A percentile compares a stretch with the other conserved stretches of the same genome.
These are phyloP conservation scores for Malaclemys terrapin DNA, from an alignment of 2,113 vertebrate genomes.

Conservation along the genomic window DNA sequence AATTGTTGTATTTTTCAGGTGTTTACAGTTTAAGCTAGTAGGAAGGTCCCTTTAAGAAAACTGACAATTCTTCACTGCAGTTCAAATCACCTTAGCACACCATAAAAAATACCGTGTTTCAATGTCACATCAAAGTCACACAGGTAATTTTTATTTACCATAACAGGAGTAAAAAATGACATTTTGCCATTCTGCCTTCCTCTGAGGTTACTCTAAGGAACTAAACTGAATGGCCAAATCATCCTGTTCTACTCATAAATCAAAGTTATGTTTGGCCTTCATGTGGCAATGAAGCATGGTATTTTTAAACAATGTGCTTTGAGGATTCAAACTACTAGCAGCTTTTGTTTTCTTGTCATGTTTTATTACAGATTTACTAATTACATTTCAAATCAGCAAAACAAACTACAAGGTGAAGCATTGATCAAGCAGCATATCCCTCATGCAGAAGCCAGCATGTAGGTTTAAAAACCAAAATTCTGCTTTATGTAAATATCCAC, in stretches of 20 bases:
- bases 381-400: not conserved
- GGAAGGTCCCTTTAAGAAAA: conserved; percentile 19
- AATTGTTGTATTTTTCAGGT: not conserved
- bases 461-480: not conserved
- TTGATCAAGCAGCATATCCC: not conserved
- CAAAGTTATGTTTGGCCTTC: not conserved
- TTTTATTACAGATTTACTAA: not conserved
- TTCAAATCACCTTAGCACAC: not conserved
- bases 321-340: not conserved
- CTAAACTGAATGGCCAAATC: not conserved
- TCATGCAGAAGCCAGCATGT: not conserved
- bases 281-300: not conserved
- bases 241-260: not conserved
- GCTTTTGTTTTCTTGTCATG: not conserved
- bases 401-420: conserved; percentile 21
- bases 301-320: not conserved
- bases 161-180: not conserved
- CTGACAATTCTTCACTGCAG: conserved; percentile 15
- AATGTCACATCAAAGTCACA: not conserved
- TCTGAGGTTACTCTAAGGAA: not conserved
- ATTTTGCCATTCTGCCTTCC: not conserved
- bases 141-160: conserved; percentile 44
- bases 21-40: conserved; percentile 38
- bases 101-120: conserved; percentile 26
- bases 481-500: not conserved